Evolutionary conservation across 2,888 invertebrate genomes (phyloP), one percentile per base, ranked within the genome.

Genomic region (Heteropelma amictum): DNA sequence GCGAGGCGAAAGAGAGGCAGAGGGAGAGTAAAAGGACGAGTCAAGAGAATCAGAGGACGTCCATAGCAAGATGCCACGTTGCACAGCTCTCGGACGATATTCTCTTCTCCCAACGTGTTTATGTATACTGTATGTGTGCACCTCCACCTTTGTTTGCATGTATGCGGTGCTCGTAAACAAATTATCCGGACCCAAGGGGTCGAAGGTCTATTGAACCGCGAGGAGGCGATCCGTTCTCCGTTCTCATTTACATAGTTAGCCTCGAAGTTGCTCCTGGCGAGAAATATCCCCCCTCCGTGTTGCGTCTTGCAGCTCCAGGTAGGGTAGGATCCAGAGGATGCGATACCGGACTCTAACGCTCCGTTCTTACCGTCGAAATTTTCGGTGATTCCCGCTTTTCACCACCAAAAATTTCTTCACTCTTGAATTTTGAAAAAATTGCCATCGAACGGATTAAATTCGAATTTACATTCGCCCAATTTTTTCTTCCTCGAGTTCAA

Each of bases 171-270:
- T 88, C 88, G 88, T 89, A 89, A 89, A 89, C 88, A 89, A 89
- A 89, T 89, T 89, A 89, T 89, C 88, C 85, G 86, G 86, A 88
- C 85, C 86, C 86, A 88, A 85, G 86, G n/a, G 88, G 89, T 89
- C 88, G 89, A 88, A 88, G 88, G 88, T 88, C 88, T 87, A 87
- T 88, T 88, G 88, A 88, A 88, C 87, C 86, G 76, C 75, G 88
- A 88, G 83, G 84, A 88, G 83, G 84, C 86, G 84, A 86, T 86
- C 84, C 84, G 82, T 78, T 79, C 78, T 78, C 74, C 64, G 81
- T 83, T 84, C 86, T 88, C 87, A 88, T 88, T 88, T 88, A 85
- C 88, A 88, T 88, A 88, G 85, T 86, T 82, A 84, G 86, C 83
- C 84, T 84, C 73, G 80, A 79, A 87, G 87, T 85, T 87, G 83